phyloP scores from a whole-genome alignment of 2,797 vertebrate species.

The Cacajao melanocephalus region DNA sequence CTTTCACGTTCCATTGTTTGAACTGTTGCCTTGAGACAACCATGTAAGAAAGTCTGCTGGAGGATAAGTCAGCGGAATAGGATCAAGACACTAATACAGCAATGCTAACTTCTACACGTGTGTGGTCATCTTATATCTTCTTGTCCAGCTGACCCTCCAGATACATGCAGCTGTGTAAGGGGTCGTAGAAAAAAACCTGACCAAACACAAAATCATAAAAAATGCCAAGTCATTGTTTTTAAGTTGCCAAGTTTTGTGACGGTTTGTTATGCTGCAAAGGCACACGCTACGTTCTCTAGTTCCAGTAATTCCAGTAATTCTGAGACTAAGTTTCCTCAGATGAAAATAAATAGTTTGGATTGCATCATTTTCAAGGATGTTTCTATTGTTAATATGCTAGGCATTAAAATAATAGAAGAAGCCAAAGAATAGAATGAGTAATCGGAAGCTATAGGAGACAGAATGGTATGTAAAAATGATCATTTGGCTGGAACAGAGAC shows the following conservation, averaged over 20 bases:
- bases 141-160: background rate
- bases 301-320: background rate
- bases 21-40: background rate
- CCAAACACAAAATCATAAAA: background rate
- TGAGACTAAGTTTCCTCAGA: background rate
- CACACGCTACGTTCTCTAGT: background rate
- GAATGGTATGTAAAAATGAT: background rate
- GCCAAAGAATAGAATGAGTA: background rate
- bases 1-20: background rate
- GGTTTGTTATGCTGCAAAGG: background rate
- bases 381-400: background rate
- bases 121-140: background rate
- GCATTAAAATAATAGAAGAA: background rate
- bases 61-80: background rate
- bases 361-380: background rate
- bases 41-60: background rate
- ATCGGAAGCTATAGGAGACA: background rate
- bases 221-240: background rate
- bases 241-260: background rate
- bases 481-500: background rate
- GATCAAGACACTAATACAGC: background rate
- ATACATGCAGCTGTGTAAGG: background rate
- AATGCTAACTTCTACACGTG: background rate
- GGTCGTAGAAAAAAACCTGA: background rate
- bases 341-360: conserved; percentile 19